A percentile compares a stretch with the other conserved stretches of the same genome.
Conservation (phyloP, 1,140 invertebrate species). For the Eufriesea mexicana region DNA sequence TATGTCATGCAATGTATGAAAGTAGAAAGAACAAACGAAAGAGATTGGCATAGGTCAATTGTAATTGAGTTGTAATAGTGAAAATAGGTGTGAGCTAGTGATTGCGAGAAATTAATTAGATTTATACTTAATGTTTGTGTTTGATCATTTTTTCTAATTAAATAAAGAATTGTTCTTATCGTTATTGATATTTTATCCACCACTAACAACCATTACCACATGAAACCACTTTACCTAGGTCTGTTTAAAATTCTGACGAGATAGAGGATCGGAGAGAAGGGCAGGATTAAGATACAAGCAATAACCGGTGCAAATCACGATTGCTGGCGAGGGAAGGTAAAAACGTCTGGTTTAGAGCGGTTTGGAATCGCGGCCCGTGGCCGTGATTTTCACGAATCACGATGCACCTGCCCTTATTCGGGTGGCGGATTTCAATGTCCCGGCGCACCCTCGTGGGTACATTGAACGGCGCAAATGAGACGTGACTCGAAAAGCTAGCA, state of each 20-base stretch:
- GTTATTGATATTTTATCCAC: no score
- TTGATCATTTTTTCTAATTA: no score
- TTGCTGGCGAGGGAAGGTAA: background rate
- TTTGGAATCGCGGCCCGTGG: conserved; percentile 6
- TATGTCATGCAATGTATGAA: no score
- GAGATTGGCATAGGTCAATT: no score
- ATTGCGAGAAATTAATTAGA: no score
- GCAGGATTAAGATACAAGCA: background rate
- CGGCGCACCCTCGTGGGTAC: conserved; percentile 31
- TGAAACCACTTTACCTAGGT: background rate
- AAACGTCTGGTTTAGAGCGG: background rate
- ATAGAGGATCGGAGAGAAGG: no score
- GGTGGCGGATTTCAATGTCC: conserved; percentile 44
- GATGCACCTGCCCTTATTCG: conserved; percentile 57
- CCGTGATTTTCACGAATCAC: conserved; percentile 58
- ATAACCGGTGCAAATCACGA: background rate
- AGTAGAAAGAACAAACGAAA: no score
- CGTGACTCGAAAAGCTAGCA: conserved; percentile 56
- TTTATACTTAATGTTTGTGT: no score
- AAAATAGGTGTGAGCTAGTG: no score
- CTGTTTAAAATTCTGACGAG: conserved; percentile 15
- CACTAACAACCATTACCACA: no score
- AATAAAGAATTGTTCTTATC: no score
- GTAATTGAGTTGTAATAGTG: no score
- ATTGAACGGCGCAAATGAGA: conserved; percentile 59